Conservation (phyloP, 1,140 invertebrate species). For the Cydia amplana region DNA sequence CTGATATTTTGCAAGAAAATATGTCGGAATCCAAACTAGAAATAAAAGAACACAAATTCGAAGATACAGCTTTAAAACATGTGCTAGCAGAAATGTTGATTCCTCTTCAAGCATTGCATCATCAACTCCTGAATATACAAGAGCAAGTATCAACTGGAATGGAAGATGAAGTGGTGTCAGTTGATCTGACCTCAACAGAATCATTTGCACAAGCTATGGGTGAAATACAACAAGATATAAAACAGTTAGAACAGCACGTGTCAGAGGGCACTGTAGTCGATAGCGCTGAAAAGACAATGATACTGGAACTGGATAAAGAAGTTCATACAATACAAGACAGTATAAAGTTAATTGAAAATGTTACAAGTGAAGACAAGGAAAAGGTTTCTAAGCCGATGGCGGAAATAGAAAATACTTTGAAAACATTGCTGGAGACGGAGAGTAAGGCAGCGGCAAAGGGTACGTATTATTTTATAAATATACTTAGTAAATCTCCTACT, state of each 20-base stretch:
- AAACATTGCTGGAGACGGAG: slow-evolving; percentile 25
- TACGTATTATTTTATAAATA: background rate
- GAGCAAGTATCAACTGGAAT: slow-evolving; percentile 47
- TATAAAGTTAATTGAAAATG: slow-evolving; percentile 44
- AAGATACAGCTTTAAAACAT: slow-evolving; percentile 43
- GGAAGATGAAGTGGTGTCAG: slow-evolving; percentile 49
- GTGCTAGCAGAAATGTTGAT: slow-evolving; percentile 51
- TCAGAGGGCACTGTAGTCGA: slow-evolving; percentile 38
- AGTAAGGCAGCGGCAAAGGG: slow-evolving; percentile 1
- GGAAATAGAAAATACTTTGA: slow-evolving; percentile 49
- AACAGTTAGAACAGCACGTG: slow-evolving; percentile 42
- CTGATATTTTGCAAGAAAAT: slow-evolving; percentile 48
- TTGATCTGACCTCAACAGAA: slow-evolving; percentile 53
- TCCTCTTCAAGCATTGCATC: slow-evolving; percentile 50
- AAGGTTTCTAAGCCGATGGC: slow-evolving; percentile 47
- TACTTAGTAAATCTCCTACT: background rate
- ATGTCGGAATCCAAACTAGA: slow-evolving; percentile 37
- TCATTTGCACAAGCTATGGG: slow-evolving; percentile 49
- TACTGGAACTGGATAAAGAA: slow-evolving; percentile 54
- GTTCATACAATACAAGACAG: slow-evolving; percentile 53
- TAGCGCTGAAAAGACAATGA: slow-evolving; percentile 48
- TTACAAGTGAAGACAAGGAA: slow-evolving; percentile 38
- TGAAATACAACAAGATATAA: slow-evolving; percentile 51
- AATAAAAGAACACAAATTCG: slow-evolving; percentile 33
- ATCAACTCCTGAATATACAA: slow-evolving; percentile 49